phyloP scores from a whole-genome alignment of 2,888 invertebrate species.

The Eupithecia inturbata region DNA sequence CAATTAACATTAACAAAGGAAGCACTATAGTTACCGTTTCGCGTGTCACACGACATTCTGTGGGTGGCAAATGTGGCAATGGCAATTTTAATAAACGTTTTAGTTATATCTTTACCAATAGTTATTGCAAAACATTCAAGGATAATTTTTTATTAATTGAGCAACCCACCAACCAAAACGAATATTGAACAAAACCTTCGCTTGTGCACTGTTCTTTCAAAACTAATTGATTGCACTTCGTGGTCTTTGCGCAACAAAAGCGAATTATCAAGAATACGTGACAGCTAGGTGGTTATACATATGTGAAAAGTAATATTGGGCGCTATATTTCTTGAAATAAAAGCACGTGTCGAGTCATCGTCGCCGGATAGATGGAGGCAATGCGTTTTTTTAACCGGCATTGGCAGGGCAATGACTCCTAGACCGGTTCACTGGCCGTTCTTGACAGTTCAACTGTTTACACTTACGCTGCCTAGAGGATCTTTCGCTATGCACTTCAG shows the following conservation, averaged over 20 bases:
- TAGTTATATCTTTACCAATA: slow-evolving; percentile 39
- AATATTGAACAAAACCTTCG: slow-evolving; percentile 12
- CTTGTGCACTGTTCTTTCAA: background rate
- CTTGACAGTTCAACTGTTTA: slow-evolving; percentile 84
- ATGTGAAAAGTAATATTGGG: slow-evolving; percentile 29
- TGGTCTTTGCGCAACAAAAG: slow-evolving; percentile 9
- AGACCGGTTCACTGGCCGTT: slow-evolving; percentile 81
- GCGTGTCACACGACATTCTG: slow-evolving; percentile 70
- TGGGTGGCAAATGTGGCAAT: slow-evolving; percentile 65
- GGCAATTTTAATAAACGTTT: slow-evolving; percentile 46
- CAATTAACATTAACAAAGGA: slow-evolving; percentile 76
- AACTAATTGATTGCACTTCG: slow-evolving; percentile 2
- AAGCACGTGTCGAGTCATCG: slow-evolving; percentile 61
- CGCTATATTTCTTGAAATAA: slow-evolving; percentile 57
- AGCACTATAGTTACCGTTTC: slow-evolving; percentile 64
- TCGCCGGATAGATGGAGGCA: slow-evolving; percentile 72
- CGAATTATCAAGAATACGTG: slow-evolving; percentile 11
- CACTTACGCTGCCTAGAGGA: slow-evolving; percentile 71
- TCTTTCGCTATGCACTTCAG: slow-evolving; percentile 65
- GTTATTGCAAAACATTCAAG: slow-evolving; percentile 8
- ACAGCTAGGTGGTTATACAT: too few relatives aligned
- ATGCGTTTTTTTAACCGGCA: slow-evolving; percentile 81
- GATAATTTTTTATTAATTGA: slow-evolving; percentile 9
- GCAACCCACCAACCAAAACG: slow-evolving; percentile 6
- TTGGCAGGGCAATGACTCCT: slow-evolving; percentile 80